Evolutionary conservation across 2,888 invertebrate genomes (phyloP).

Genomic region (Nemapogon koenigi): DNA sequence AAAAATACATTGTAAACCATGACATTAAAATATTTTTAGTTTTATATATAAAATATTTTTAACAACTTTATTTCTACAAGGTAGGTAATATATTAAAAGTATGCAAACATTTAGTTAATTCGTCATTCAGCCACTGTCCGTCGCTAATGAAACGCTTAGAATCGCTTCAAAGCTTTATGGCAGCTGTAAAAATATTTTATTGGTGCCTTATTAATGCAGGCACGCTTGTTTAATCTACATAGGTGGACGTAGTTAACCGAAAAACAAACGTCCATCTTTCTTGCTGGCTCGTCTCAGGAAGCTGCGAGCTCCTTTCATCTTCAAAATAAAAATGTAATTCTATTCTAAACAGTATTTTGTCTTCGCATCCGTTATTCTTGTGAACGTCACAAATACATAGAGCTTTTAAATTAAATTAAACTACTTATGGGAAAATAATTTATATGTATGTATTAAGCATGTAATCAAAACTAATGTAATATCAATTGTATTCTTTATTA

Average conservation of each 20-base stretch:
- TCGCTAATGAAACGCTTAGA: constrained; percentile 12
- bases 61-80: neutral
- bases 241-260: constrained; percentile 1
- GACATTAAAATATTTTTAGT: neutral
- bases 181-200: constrained; percentile 13
- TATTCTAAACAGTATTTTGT: no score
- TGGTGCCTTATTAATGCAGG: constrained; percentile 12
- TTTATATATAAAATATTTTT: neutral
- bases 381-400: no score
- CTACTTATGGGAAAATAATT: no score
- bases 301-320: no score
- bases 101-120: constrained; percentile 12
- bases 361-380: no score
- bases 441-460: no score
- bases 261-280: no score
- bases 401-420: no score
- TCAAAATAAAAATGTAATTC: no score
- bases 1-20: neutral
- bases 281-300: no score
- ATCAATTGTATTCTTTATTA: no score
- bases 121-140: constrained; percentile 12
- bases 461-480: no score
- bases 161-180: constrained; percentile 11
- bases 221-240: constrained; percentile 7
- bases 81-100: neutral